Base-by-base conservation (phyloP, 1,140 invertebrate genomes). In the Trichomalopsis sarcophagae region DNA sequence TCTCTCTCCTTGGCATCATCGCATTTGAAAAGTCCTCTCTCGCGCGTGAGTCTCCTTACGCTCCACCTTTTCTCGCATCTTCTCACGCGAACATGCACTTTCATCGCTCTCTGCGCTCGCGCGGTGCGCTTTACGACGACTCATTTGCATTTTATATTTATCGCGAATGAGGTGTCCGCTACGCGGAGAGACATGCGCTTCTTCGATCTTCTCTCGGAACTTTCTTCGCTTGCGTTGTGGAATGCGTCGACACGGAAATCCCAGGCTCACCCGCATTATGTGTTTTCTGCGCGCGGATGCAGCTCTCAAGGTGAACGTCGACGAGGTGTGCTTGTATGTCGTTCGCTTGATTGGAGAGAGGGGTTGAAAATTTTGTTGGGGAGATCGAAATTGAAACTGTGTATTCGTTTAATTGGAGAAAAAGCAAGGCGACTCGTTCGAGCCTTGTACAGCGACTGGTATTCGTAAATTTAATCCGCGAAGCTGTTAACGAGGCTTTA, bases 141-240 rank as follows among this genome's bases (percentile, higher is more conserved):
- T 75, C 81, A 91, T 91, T 91, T 91, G 88, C 89, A 91, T 91
- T 91, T 91, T 90, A 91, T 90, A 91, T 90, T 91, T 91, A 90
- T 90, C 87, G 85, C 87, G 88, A 90, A 89, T 87, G 88, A 86
- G 62, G 77, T 86, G 87, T 75, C 40, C 69, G 78, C 84, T 82
- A 14, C 47, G 27, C 11, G 30, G 36, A 73, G 68, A 69, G 79
- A 73, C 17, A 5, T 77, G 84, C 81, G 75, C 79, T 80, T 80
- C 62, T 79, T 66, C 50, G 17, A 33, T 71, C 23, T 55, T 23
- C 33, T 50, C 78, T 36, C 75, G 47, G 11, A 44, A 71, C 75
- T 84, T 84, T 68, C 78, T 75, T 85, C 47, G 73, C 21, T 62
- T 62, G 17, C 55, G 17, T 62, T 27, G 23, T 44, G 86, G 36